These are phyloP conservation scores for Tromatobia lineatoria DNA, from an alignment of 2,888 invertebrate genomes.

Conservation along the genomic window DNA sequence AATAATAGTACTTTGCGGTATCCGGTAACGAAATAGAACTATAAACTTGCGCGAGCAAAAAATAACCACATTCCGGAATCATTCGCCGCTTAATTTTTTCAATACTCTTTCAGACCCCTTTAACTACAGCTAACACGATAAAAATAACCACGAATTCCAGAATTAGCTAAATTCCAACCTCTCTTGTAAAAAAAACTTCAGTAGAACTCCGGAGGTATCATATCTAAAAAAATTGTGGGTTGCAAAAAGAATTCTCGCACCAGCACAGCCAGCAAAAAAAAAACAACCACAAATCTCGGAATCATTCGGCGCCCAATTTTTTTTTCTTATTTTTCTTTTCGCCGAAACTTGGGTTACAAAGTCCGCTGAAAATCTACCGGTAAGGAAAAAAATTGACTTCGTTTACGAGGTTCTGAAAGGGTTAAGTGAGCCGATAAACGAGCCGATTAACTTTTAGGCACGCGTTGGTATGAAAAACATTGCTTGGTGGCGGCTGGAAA, in stretches of 20 bases:
- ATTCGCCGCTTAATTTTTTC: too few relatives aligned
- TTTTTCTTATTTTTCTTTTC: constrained; percentile 11
- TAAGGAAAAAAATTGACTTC: constrained; percentile 71
- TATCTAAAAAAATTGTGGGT: not conserved
- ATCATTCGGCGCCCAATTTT: constrained; percentile 54
- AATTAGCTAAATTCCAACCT: not conserved
- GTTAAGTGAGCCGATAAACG: constrained; percentile 68
- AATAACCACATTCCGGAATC: too few relatives aligned
- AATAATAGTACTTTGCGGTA: too few relatives aligned
- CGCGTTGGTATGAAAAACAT: constrained; percentile 45
- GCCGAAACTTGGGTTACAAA: not conserved
- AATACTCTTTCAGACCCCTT: too few relatives aligned
- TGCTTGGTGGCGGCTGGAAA: constrained; percentile 29
- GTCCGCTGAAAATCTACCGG: constrained; percentile 14
- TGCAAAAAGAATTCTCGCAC: not conserved
- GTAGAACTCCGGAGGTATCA: not conserved
- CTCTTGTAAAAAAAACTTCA: not conserved
- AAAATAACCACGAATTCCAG: too few relatives aligned
- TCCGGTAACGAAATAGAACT: too few relatives aligned
- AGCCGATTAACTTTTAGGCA: constrained; percentile 63
- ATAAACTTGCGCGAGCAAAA: too few relatives aligned
- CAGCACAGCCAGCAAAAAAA: constrained; percentile 11
- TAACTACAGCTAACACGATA: too few relatives aligned
- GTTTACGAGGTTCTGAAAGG: constrained; percentile 68
- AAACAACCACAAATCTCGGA: constrained; percentile 54